Evolutionary conservation across 1,140 invertebrate genomes (phyloP), one percentile per base, ranked within the genome.

Genomic region (Drosophila parvula): DNA sequence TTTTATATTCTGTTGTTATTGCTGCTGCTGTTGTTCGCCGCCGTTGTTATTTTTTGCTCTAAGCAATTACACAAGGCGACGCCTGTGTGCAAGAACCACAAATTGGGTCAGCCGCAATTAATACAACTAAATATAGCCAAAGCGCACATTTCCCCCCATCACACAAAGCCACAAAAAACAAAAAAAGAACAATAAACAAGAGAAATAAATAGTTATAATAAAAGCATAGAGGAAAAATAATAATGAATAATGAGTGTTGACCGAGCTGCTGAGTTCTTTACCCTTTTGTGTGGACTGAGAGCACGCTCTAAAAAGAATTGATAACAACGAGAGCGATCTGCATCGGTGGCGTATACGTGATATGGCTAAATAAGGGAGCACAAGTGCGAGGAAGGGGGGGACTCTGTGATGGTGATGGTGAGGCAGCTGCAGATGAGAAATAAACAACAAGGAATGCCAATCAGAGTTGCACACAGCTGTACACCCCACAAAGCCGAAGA

Each of bases 101-200:
- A 84, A 84, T 85, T 84, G 74, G 81, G 81, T 84, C 81, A 84
- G 76, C 81, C 77, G 75, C 81, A 84, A 84, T 85, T 73, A 80
- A 84, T 84, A 84, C 58, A 71, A 76, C 81, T 84, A 84, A 84
- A 84, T 77, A 84, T 78, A 84, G 81, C 61, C 59, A 80, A 80
- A 83, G 70, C 64, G 70, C 57, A 47, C 76, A 75, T 69, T 68
- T 60, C 30, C 59, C 59, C 48, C 44, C 40, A 27, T 28, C 43
- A 27, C 58, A 34, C 22, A 34, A 34, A 69, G 50, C 27, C 57
- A 41, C 32, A 53, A 30, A 27, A 28, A 68, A 50, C 1, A 22
- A 22, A 41, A 34, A 50, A 1, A 22, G 22, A 22, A 22, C 1
- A 22, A 22, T 22, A 62, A 18, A 12, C 1, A 28, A 14, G 7